Percentiles rank a stretch among this genome's conserved stretches.
Evolutionary conservation across 2,797 vertebrate genomes (phyloP).

Genomic region (Vultur gryphus): DNA sequence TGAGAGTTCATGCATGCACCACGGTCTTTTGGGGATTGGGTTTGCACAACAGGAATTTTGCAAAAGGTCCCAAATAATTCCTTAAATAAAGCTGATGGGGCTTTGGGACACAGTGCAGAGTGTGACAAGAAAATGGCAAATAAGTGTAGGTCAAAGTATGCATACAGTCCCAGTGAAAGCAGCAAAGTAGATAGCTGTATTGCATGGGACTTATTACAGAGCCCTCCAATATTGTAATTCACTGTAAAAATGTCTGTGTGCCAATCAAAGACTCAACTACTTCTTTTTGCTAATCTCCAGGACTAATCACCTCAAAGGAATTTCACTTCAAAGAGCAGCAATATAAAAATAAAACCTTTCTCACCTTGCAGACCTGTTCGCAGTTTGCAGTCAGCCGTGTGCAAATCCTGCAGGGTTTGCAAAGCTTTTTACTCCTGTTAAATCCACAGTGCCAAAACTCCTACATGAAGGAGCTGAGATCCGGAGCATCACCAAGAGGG

Average conservation of each 20-base stretch:
- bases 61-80: not conserved
- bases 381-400: not conserved
- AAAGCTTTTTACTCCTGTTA: not conserved
- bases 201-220: not conserved
- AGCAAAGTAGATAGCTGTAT: not conserved
- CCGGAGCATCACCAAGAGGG: not conserved
- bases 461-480: not conserved
- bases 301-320: slow-evolving; percentile 24
- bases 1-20: not conserved
- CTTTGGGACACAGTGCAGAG: not conserved
- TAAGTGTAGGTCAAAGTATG: not conserved
- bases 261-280: not conserved
- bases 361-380: not conserved
- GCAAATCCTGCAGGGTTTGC: not conserved
- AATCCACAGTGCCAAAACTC: not conserved
- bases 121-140: not conserved
- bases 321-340: slow-evolving; percentile 22
- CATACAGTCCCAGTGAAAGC: not conserved
- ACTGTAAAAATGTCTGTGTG: not conserved
- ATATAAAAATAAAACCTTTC: not conserved
- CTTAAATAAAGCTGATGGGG: not conserved
- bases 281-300: slow-evolving; percentile 25
- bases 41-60: not conserved
- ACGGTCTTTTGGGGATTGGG: not conserved
- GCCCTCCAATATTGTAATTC: not conserved